Evolutionary conservation across 2,113 vertebrate species (phyloP).

Genomic region (Epinephelus fuscoguttatus): DNA sequence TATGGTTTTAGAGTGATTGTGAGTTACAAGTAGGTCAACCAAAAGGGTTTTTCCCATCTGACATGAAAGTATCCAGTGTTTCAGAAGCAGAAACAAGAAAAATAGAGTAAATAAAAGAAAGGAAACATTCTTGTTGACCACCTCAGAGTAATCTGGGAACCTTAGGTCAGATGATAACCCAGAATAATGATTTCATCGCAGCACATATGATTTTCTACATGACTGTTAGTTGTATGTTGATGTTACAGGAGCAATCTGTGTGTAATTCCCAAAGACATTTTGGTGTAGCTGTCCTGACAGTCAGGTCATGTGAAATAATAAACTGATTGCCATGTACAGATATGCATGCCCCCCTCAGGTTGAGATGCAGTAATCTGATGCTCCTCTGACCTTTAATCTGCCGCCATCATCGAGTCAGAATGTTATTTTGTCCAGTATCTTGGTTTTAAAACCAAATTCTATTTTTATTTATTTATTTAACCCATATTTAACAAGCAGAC

Average conservation of each 20-base stretch:
- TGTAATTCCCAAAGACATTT: no score
- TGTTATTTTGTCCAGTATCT: no score
- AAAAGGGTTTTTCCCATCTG: neutral
- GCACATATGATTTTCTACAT: neutral
- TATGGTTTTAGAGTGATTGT: neutral
- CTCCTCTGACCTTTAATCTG: neutral
- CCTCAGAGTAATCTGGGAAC: neutral
- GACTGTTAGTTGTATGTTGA: no score
- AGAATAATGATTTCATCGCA: neutral
- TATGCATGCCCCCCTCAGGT: neutral
- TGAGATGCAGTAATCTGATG: neutral
- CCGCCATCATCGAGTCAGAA: no score
- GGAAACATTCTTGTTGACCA: neutral
- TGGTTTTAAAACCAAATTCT: no score
- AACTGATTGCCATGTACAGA: neutral
- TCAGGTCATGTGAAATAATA: no score
- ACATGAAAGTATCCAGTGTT: neutral
- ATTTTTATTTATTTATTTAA: no score
- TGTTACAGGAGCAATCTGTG: no score
- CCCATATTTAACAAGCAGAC: no score
- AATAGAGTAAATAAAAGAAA: neutral
- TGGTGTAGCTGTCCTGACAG: no score
- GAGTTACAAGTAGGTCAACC: neutral
- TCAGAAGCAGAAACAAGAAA: neutral
- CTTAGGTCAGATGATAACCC: no score